Base-by-base conservation (phyloP, 2,797 vertebrate species). In the Pangasius sanitwongsei region DNA sequence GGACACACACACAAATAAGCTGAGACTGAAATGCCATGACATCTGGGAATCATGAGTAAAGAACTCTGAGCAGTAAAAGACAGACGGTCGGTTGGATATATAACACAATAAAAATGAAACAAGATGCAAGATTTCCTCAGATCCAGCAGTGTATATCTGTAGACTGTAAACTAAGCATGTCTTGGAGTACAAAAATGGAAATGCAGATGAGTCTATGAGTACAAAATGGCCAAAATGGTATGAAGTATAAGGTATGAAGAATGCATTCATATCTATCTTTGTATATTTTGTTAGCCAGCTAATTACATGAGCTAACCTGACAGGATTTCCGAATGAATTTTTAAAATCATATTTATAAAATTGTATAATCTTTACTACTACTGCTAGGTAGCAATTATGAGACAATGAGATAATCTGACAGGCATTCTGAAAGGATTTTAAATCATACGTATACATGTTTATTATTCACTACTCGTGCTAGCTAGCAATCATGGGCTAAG, bases 71-170 rank as follows among this genome's bases (percentile, higher is more conserved):
- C 61, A 65, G 15, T 67, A 84, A 84, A 67, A 67, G 44, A 18
- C 41, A 31, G 37, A 48, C 25, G 4, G 23, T 44, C 37, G 31
- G 34, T 31, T 84, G 28, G 41, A 84, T 23, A 84, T 50, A 48
- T n/a, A 63, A n/a, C 37, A 65, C 57, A 63, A 61, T 83, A 63
- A 83, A 82, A 83, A 82, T 82, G 55, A 82, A 82, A 82, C 9
- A 83, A 44, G 57, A 63, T 9, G 12, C 6, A 6, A 61, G 34
- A 83, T 61, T 61, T 61, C 7, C 20, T 82, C 80, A 82, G 57
- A 82, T 82, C 57, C 80, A 41, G 34, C 20, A 11, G 20, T 41
- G 80, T 25, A 31, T 16, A 78, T 55, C 48, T 53, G 13, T 55
- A 78, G 75, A 31, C 75, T 81, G 53, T 57, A 81, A 81, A 59